Evolutionary conservation across 2,888 invertebrate genomes (phyloP).

Genomic region (Hirtodrosophila duncani): DNA sequence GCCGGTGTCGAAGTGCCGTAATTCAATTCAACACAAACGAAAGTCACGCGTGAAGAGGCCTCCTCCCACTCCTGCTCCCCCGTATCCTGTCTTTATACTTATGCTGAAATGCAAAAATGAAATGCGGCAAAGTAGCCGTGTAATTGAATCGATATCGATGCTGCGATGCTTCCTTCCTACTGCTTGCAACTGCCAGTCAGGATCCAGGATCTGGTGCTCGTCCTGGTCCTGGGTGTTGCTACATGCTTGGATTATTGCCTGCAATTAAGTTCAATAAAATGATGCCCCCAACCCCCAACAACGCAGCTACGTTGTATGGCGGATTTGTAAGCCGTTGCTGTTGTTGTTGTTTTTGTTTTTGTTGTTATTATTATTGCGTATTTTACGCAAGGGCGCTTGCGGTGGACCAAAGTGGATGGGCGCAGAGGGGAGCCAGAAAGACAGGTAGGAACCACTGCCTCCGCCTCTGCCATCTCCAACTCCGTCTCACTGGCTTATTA

Average conservation of each 20-base stretch:
- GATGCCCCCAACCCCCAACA: too few relatives aligned
- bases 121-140: conserved; percentile 5
- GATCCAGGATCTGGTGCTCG: too few relatives aligned
- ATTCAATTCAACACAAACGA: conserved; percentile 19
- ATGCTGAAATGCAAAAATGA: too few relatives aligned
- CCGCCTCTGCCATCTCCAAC: too few relatives aligned
- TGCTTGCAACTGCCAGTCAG: too few relatives aligned
- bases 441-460: neutral
- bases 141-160: conserved; percentile 8
- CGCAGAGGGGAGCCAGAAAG: neutral
- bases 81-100: too few relatives aligned
- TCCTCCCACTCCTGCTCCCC: too few relatives aligned
- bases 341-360: conserved; percentile 2
- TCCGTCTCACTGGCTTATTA: conserved; percentile 23
- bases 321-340: conserved; percentile 27
- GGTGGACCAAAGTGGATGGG: conserved; percentile 10
- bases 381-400: conserved; percentile 66
- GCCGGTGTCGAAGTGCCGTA: conserved; percentile 10
- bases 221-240: neutral
- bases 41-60: too few relatives aligned
- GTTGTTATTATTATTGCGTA: conserved; percentile 56
- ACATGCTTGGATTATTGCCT: conserved; percentile 59
- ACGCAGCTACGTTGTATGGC: conserved; percentile 13
- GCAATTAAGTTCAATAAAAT: conserved; percentile 70
- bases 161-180: too few relatives aligned